Evolutionary conservation across 2,113 vertebrate species (phyloP).

Genomic region (Microcebus ravelobensis): DNA sequence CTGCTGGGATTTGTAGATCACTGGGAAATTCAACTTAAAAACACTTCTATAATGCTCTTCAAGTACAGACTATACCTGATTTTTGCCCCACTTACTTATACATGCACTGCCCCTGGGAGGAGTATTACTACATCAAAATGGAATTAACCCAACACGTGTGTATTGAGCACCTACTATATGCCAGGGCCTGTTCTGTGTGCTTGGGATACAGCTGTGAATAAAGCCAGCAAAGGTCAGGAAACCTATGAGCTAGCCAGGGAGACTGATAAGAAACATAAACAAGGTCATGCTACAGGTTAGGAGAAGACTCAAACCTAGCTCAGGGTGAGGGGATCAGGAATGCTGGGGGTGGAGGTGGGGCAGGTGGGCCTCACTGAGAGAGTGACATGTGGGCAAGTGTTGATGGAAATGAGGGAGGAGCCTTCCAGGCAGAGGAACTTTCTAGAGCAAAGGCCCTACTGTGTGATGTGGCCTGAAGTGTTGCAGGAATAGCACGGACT

Average conservation of each 20-base stretch:
- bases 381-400: background rate
- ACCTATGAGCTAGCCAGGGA: background rate
- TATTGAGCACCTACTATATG: background rate
- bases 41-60: background rate
- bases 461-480: background rate
- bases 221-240: constrained; percentile 6
- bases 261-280: background rate
- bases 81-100: background rate
- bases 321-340: background rate
- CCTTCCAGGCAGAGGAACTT: background rate
- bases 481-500: background rate
- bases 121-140: background rate
- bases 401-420: background rate
- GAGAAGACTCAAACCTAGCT: background rate
- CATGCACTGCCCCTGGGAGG: background rate
- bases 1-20: background rate
- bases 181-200: background rate
- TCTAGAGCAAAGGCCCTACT: constrained; percentile 42
- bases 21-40: constrained; percentile 18
- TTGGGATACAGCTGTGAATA: background rate
- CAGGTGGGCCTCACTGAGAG: background rate
- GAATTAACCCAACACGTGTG: background rate
- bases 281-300: background rate
- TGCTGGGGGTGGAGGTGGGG: background rate
- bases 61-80: background rate